Percentiles rank a stretch among this genome's conserved stretches.
Conservation (phyloP, 2,797 vertebrate genomes). For the Halcyon leucocephala region DNA sequence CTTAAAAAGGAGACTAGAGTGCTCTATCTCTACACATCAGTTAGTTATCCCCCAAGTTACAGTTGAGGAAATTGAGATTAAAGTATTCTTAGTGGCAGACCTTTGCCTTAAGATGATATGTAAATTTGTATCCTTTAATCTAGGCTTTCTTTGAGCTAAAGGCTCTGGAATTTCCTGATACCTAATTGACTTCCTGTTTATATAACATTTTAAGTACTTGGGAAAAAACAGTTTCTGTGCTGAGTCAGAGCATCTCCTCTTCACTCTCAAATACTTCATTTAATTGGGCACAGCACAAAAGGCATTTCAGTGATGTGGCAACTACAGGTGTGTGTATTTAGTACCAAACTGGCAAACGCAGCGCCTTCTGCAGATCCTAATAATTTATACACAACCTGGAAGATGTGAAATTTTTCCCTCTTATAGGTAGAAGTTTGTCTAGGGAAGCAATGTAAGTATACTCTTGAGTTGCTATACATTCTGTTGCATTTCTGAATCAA, state of each 20-base stretch:
- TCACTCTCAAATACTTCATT: not conserved
- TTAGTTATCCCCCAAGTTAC: not conserved
- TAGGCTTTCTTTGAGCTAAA: slow-evolving; percentile 56
- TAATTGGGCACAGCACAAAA: not conserved
- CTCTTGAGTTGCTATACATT: fast-evolving
- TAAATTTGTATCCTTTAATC: slow-evolving; percentile 51
- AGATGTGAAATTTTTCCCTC: not conserved
- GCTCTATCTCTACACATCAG: not conserved
- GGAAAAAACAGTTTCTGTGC: slow-evolving; percentile 66
- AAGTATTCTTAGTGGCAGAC: slow-evolving; percentile 42
- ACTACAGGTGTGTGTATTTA: not conserved
- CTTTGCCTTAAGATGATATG: slow-evolving; percentile 49
- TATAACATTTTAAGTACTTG: slow-evolving; percentile 63
- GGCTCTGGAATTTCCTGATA: slow-evolving; percentile 71
- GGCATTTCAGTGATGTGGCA: not conserved
- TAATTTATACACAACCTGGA: not conserved
- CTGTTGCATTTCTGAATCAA: not conserved
- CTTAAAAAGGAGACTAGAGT: not conserved
- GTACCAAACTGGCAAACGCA: not conserved
- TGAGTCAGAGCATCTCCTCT: slow-evolving; percentile 61
- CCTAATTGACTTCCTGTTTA: slow-evolving; percentile 74
- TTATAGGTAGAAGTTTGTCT: not conserved
- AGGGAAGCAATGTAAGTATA: not conserved
- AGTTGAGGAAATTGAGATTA: slow-evolving; percentile 2
- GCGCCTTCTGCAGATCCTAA: not conserved